These are phyloP conservation scores for Drosophila sp. DNA, from an alignment of 1,140 invertebrate species.

Conservation along the genomic window DNA sequence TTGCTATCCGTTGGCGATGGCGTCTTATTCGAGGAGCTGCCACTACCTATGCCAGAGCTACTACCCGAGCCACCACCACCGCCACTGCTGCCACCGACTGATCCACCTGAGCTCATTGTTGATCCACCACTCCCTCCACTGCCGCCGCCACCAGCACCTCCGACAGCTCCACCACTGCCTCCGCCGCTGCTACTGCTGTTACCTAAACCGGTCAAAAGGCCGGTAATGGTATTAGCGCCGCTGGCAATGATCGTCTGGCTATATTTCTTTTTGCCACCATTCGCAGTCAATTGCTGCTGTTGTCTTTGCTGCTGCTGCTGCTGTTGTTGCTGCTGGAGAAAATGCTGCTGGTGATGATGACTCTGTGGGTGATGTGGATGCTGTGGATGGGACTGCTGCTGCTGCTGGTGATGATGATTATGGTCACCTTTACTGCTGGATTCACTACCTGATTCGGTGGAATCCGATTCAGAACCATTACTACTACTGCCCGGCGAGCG, in stretches of 20 bases:
- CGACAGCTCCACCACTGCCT: conserved; percentile 3
- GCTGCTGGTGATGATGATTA: conserved; percentile 43
- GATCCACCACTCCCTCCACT: conserved; percentile 5
- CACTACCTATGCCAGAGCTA: conserved; percentile 46
- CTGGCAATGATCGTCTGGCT: conserved; percentile 69
- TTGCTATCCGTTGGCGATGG: conserved; percentile 78
- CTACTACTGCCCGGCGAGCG: conserved; percentile 79
- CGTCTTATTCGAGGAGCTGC: conserved; percentile 77
- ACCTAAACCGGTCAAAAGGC: conserved; percentile 55
- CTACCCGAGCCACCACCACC: conserved; percentile 32
- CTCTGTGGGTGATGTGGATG: conserved; percentile 40
- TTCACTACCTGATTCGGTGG: conserved; percentile 82
- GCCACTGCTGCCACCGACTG: background rate
- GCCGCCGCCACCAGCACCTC: background rate
- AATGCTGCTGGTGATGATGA: conserved; percentile 27
- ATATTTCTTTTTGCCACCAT: conserved; percentile 65
- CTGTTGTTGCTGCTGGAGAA: conserved; percentile 34
- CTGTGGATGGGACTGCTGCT: conserved; percentile 31
- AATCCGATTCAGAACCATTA: conserved; percentile 82
- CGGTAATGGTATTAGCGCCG: conserved; percentile 65
- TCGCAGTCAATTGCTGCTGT: conserved; percentile 32
- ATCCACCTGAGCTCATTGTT: background rate
- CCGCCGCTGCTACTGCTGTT: conserved; percentile 1
- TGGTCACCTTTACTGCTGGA: conserved; percentile 66
- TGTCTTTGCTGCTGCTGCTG: conserved; percentile 37